Evolutionary conservation across 2,797 vertebrate species (phyloP).

Genomic region (Carcharodon carcharias): DNA sequence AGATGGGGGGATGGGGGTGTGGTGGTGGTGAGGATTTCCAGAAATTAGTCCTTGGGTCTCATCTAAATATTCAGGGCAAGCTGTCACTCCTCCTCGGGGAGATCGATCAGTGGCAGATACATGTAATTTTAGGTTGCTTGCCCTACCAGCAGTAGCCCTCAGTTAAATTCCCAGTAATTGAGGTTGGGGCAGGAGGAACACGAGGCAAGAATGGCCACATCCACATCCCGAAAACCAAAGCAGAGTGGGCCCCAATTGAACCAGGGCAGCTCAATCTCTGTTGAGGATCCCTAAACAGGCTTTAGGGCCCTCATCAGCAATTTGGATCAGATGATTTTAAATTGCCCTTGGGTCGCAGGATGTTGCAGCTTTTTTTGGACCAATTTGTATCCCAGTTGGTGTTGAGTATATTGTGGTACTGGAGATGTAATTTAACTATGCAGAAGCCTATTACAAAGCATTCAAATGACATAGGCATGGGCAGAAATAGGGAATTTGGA

Average conservation of each 20-base stretch:
- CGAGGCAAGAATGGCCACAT: neutral
- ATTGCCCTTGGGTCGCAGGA: neutral
- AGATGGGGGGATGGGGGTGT: neutral
- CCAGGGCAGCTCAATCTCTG: neutral
- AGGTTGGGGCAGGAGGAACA: neutral
- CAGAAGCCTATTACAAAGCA: neutral
- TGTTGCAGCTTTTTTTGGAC: neutral
- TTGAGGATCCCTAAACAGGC: neutral
- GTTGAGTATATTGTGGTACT: neutral
- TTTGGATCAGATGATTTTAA: neutral
- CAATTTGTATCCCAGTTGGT: neutral
- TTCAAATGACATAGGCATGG: neutral
- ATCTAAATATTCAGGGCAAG: neutral
- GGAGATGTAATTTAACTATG: neutral
- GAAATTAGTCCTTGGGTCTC: neutral
- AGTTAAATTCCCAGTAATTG: neutral
- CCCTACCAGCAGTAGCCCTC: neutral
- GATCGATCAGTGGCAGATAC: neutral
- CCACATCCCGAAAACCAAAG: neutral
- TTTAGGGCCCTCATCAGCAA: neutral
- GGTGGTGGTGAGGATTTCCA: neutral
- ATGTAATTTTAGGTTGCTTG: neutral
- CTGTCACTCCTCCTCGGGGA: neutral
- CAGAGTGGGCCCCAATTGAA: neutral
- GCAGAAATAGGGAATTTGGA: neutral